phyloP scores from a whole-genome alignment of 2,888 invertebrate species.

The Hedychridium roseum region DNA sequence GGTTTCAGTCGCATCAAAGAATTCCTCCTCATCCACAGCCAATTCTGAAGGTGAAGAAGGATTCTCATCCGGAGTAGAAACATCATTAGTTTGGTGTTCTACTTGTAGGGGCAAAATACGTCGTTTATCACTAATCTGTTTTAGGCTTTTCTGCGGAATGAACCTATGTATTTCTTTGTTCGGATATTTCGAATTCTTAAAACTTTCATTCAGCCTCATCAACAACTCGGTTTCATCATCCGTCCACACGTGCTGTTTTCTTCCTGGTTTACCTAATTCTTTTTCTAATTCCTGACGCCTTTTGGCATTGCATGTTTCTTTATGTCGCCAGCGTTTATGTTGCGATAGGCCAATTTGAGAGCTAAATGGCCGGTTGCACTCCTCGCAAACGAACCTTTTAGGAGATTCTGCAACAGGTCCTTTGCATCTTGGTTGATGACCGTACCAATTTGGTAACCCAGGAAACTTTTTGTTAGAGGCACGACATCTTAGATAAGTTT shows the following conservation, averaged over 20 bases:
- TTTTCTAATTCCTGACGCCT: neutral
- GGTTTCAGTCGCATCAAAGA: neutral
- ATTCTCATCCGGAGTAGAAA: too few relatives aligned
- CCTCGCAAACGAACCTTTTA: neutral
- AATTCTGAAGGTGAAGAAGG: too few relatives aligned
- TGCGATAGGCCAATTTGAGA: slow-evolving; percentile 11
- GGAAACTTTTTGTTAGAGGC: neutral
- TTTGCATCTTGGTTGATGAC: slow-evolving; percentile 14
- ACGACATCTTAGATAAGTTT: too few relatives aligned
- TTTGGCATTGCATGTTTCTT: slow-evolving; percentile 4
- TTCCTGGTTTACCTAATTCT: neutral
- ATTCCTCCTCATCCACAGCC: too few relatives aligned
- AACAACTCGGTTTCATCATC: slow-evolving; percentile 5
- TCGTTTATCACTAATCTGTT: slow-evolving; percentile 19
- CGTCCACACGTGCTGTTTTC: slow-evolving; percentile 7
- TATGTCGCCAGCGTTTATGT: slow-evolving; percentile 21
- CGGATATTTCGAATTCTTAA: neutral
- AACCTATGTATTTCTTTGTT: slow-evolving; percentile 4
- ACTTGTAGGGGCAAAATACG: too few relatives aligned
- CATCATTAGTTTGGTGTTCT: too few relatives aligned
- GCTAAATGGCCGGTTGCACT: neutral
- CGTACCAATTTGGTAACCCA: neutral
- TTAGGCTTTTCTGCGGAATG: slow-evolving; percentile 1
- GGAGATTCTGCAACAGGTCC: neutral
- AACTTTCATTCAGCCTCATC: neutral